Base-by-base conservation (phyloP, 1,140 invertebrate species). In the Cydia fagiglandana region DNA sequence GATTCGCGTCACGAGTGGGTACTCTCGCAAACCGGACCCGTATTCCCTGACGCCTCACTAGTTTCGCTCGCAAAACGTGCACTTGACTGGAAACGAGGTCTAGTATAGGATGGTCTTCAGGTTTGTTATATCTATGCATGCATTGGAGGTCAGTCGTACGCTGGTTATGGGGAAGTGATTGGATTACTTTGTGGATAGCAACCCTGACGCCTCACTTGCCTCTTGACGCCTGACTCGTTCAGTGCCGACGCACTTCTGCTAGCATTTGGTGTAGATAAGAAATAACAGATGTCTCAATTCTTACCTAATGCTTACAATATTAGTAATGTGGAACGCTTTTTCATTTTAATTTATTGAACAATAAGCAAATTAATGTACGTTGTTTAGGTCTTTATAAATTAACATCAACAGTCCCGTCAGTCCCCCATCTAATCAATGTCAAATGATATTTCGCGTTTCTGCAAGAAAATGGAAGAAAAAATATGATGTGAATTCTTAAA, bases 1-100 rank as follows among this genome's bases (percentile, higher is more conserved):
- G 30, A 70, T 70, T 70, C 66, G 13, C n/a, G 66, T 34, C 66
- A 70, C 66, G 66, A 70, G 66, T 70, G 66, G 66, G 66, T 30
- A 70, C 15, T 38, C 30, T 70, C 66, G 30, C n/a, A 70, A 20
- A 70, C 66, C 15, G 38, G 66, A 45, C 66, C 64, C 34, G 64
- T 70, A 70, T 70, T 70, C 66, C 66, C 66, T 38, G 66, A 70
- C 66, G 66, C 34, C 34, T 70, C 66, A 41, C 34, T 70, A 38
- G 66, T 38, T 17, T 10, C 34, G n/a, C 1, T 34, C n/a, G 4
- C 34, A n/a, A 28, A n/a, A 70, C 66, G 66, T 61, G 20, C 6
- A 24, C 17, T 24, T 10, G 6, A 24, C 20, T 61, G 20, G 5
- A 12, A 24, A 7, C 4, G 0, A 4, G 3, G 0, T 3, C 45